phyloP scores from a whole-genome alignment of 2,113 vertebrate genomes.

The Phaethornis superciliosus region DNA sequence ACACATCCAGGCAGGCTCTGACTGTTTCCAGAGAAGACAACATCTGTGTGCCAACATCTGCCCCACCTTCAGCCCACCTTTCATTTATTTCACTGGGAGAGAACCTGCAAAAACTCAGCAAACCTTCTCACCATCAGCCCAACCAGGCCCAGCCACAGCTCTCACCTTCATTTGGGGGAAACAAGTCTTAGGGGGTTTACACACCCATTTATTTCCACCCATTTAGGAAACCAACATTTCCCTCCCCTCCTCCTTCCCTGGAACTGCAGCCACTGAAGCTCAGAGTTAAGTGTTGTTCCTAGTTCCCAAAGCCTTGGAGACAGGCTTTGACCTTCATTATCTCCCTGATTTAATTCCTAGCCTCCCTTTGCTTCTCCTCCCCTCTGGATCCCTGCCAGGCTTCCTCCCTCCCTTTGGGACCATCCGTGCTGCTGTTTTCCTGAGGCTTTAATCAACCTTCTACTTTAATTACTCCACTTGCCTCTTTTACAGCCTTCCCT shows the following conservation, averaged over 20 bases:
- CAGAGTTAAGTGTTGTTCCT: background rate
- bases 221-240: background rate
- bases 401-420: background rate
- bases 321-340: background rate
- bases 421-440: background rate
- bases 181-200: background rate
- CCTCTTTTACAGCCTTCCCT: background rate
- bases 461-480: background rate
- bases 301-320: background rate
- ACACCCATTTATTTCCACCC: background rate
- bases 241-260: background rate
- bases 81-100: background rate
- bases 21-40: too few species aligned
- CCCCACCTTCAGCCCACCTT: background rate
- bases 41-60: too few species aligned
- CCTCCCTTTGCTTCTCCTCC: background rate
- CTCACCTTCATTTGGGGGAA: background rate
- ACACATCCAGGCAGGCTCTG: too few species aligned
- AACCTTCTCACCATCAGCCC: background rate
- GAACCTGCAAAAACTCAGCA: background rate
- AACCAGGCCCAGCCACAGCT: background rate
- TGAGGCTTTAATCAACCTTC: slow-evolving; percentile 26
- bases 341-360: slow-evolving; percentile 5
- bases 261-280: background rate
- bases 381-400: background rate